Evolutionary conservation across 2,113 vertebrate species (phyloP).

Genomic region (Columba livia): DNA sequence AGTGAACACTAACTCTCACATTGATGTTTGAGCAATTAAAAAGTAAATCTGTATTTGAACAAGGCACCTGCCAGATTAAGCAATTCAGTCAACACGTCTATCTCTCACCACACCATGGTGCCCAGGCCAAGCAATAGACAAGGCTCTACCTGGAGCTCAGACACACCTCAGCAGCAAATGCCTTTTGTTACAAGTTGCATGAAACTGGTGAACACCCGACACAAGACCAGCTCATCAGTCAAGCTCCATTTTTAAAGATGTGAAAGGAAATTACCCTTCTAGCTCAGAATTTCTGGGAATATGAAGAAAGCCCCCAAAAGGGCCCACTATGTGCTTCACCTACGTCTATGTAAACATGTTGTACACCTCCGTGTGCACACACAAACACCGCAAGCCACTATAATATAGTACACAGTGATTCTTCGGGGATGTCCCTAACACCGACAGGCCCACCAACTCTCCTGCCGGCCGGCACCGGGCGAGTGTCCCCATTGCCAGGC

Average conservation of each 20-base stretch:
- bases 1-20: neutral
- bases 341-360: accelerated
- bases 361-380: accelerated
- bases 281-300: neutral
- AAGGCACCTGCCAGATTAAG: neutral
- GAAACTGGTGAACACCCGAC: neutral
- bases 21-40: neutral
- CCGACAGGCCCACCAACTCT: accelerated
- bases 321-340: accelerated
- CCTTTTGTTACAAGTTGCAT: accelerated
- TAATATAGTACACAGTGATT: accelerated
- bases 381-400: accelerated
- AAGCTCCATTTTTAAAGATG: neutral
- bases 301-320: accelerated
- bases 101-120: accelerated
- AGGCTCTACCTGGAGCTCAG: no score
- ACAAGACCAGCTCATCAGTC: neutral
- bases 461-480: accelerated
- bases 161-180: neutral
- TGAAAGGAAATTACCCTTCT: accelerated
- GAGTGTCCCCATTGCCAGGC: accelerated
- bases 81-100: neutral
- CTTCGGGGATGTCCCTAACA: accelerated
- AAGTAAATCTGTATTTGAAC: neutral
- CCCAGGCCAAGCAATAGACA: neutral